A percentile compares a stretch with the other conserved stretches of the same genome.
Conservation (phyloP, 2,113 vertebrate species). For the Dasyprocta punctata region DNA sequence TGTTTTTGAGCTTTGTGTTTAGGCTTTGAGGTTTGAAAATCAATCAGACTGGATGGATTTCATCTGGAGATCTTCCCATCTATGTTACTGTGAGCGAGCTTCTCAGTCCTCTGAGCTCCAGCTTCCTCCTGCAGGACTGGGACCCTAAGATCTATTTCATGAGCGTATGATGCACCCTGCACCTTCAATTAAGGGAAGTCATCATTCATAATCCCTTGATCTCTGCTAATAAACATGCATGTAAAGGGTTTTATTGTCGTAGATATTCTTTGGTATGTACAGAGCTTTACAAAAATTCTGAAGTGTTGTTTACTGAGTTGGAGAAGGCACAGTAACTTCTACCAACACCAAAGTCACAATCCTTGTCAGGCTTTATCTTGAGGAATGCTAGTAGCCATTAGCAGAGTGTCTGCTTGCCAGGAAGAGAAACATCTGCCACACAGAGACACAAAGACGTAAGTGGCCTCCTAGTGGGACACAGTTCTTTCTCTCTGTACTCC, state of each 20-base stretch:
- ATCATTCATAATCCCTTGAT: background rate
- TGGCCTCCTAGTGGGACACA: fast-evolving
- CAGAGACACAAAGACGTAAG: background rate
- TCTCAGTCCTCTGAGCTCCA: background rate
- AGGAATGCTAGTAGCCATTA: background rate
- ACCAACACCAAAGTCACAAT: background rate
- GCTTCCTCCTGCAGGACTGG: background rate
- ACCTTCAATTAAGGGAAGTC: background rate
- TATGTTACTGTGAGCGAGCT: background rate
- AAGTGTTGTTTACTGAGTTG: background rate
- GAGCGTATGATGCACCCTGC: background rate
- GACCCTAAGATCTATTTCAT: background rate
- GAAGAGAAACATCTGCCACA: background rate
- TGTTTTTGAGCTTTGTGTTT: background rate
- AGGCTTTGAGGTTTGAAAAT: background rate
- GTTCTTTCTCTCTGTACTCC: background rate
- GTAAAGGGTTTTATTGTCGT: background rate
- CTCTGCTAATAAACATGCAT: background rate
- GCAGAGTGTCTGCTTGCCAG: background rate
- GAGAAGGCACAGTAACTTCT: background rate
- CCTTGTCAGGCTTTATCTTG: background rate
- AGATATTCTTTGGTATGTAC: background rate
- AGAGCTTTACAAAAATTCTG: background rate
- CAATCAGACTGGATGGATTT: background rate
- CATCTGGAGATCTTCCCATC: background rate